Evolutionary conservation across 2,888 invertebrate species (phyloP), one percentile per base, ranked within the genome.

Genomic region (Cristatella mucedo): DNA sequence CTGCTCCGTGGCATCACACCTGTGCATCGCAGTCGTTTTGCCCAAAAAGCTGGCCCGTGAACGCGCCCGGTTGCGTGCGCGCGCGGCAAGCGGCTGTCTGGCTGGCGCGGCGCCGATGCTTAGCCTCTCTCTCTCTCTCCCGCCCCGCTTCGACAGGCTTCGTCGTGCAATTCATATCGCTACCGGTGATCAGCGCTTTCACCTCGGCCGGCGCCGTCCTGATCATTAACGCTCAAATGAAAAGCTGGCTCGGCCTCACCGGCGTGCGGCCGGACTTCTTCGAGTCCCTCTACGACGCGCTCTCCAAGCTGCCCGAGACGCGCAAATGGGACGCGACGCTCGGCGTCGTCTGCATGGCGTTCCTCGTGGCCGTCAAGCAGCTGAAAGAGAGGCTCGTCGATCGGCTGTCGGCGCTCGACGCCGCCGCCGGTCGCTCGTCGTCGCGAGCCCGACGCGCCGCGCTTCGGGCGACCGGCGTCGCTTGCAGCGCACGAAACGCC

Each of bases 341-440:
- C 53, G 84, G 85, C 7, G 50, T 80, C 22, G 62, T 70, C 4
- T 83, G 83, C 53, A 82, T 85, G 41, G 59, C 74, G 3, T 66
- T 81, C 46, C 69, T 86, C 29, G 71, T 86, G 44, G n/a, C 4
- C 6, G n/a, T 36, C 24, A 36, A 36, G 24, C 22, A 21, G 6
- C 21, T 36, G 5, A 22, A 38, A 16, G 26, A 38, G 40, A 21
- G n/a, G n/a, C n/a, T n/a, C n/a, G n/a, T n/a, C n/a, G n/a, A n/a
- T n/a, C n/a, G n/a, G n/a, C n/a, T n/a, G n/a, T n/a, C n/a, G n/a
- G n/a, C n/a, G n/a, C n/a, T n/a, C n/a, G n/a, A n/a, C n/a, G n/a
- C n/a, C n/a, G n/a, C n/a, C n/a, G n/a, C n/a, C n/a, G n/a, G n/a
- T n/a, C n/a, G n/a, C n/a, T n/a, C n/a, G n/a, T n/a, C n/a, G n/a